These are phyloP conservation scores for Rattus rattus DNA, from an alignment of 2,113 vertebrate genomes.

Conservation along the genomic window DNA sequence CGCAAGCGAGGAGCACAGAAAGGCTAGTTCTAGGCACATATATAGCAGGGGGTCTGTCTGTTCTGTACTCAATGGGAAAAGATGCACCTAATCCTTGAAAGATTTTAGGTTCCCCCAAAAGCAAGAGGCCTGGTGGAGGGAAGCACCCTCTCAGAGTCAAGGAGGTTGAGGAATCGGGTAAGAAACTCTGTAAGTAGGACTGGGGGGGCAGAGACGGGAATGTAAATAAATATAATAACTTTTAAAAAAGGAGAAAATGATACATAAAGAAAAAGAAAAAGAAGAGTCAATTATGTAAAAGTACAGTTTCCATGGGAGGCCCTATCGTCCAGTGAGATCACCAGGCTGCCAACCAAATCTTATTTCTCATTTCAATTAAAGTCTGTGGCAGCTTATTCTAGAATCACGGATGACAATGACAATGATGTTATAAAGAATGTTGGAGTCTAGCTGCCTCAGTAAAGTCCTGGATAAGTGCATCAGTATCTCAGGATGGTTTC, in stretches of 20 bases:
- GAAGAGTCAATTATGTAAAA: background rate
- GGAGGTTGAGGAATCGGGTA: too few species aligned
- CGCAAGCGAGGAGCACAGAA: too few species aligned
- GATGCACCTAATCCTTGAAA: too few species aligned
- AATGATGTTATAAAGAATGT: background rate
- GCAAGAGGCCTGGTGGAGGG: too few species aligned
- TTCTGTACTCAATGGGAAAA: too few species aligned
- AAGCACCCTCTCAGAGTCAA: too few species aligned
- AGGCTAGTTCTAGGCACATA: too few species aligned
- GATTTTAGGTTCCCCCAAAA: too few species aligned
- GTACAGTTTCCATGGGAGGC: background rate
- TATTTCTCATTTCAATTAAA: background rate
- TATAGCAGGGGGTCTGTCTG: too few species aligned
- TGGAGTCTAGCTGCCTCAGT: background rate
- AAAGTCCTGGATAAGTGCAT: background rate
- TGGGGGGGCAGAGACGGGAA: fast-evolving
- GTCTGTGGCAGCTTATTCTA: background rate
- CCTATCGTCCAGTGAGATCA: background rate
- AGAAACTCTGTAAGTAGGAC: too few species aligned
- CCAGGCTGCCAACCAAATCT: background rate
- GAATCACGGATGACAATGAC: background rate
- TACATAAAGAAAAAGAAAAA: background rate
- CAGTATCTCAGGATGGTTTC: background rate
- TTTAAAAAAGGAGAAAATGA: too few species aligned
- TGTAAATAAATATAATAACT: too few species aligned